Base-by-base conservation (phyloP, 1,140 invertebrate genomes). In the Euura saliciscinereae region DNA sequence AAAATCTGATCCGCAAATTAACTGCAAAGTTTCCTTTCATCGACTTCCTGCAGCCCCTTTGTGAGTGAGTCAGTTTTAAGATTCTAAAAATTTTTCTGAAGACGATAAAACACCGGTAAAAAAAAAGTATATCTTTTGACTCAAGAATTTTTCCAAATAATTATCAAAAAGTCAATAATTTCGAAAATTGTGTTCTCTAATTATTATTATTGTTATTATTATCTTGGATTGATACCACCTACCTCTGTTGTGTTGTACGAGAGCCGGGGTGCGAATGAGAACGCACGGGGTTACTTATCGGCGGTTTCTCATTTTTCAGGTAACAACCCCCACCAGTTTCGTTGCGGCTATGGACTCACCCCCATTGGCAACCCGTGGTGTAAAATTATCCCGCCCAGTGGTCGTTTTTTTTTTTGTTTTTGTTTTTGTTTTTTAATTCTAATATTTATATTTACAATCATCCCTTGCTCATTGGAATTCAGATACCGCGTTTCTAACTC, bases 311-410 rank as follows among this genome's bases (percentile, higher is more conserved):
- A 67, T 66, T 44, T 28, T 76, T 65, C 67, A 73, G 73, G 71
- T 74, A 73, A 73, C 74, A 71, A 72, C 75, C 74, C 69, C 74
- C 77, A 75, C 77, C 75, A 75, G 51, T n/a, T 28, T 59, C 51
- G 51, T 59, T 8, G 51, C 51, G 8, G 8, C 51, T 3, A 59
- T n/a, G 10, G 8, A 8, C 46, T 59, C 51, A 59, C 51, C 51
- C 51, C 51, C 51, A 6, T 59, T 59, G 51, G 13, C 13, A 28
- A n/a, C 51, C 51, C 8, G 13, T 59, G 51, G 13, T 59, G 51
- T 8, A 59, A 59, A 59, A 59, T 3, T n/a, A 59, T 59, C 51
- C 51, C 28, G 28, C 28, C 28, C 28, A 28, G 28, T 28, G 1
- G 28, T 59, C 51, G 51, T 11, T 28, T 28, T n/a, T n/a, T n/a